A percentile compares a stretch with the other conserved stretches of the same genome.
Evolutionary conservation across 2,797 vertebrate species (phyloP).

Genomic region (Hippocampus kuda): DNA sequence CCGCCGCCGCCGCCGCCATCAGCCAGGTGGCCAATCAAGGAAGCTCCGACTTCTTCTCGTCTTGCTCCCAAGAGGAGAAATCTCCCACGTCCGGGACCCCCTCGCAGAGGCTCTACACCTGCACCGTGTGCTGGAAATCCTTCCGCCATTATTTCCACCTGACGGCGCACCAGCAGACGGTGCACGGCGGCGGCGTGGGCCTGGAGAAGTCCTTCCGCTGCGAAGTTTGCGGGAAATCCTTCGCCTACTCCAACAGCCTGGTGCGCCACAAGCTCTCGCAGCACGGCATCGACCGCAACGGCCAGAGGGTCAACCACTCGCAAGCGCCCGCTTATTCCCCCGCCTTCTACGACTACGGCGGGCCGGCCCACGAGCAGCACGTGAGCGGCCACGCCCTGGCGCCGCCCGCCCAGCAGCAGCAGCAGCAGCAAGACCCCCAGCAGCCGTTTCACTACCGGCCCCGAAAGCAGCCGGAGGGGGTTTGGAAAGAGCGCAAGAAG

Average conservation of each 20-base stretch:
- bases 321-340: slow-evolving; percentile 60
- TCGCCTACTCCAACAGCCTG: slow-evolving; percentile 83
- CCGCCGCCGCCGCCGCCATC: slow-evolving; percentile 43
- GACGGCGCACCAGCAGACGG: slow-evolving; percentile 80
- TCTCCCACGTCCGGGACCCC: slow-evolving; percentile 64
- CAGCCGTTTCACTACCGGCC: slow-evolving; percentile 64
- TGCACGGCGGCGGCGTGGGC: slow-evolving; percentile 71
- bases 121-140: slow-evolving; percentile 82
- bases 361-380: slow-evolving; percentile 46
- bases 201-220: slow-evolving; percentile 82
- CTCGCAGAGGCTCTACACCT: slow-evolving; percentile 74
- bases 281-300: slow-evolving; percentile 64
- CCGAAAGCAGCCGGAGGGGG: slow-evolving; percentile 50
- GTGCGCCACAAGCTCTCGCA: slow-evolving; percentile 84
- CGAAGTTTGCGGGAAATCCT: slow-evolving; percentile 82
- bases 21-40: slow-evolving; percentile 48
- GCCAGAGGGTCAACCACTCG: slow-evolving; percentile 51
- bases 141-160: slow-evolving; percentile 86
- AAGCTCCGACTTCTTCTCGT: slow-evolving; percentile 63
- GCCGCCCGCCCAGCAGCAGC: slow-evolving; percentile 21
- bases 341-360: slow-evolving; percentile 62
- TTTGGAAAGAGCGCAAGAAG: slow-evolving; percentile 56
- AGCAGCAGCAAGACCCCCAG: slow-evolving; percentile 22
- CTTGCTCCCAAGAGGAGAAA: slow-evolving; percentile 68
- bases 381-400: slow-evolving; percentile 12